Percentiles rank a stretch among this genome's conserved stretches.
Conservation (phyloP, 1,140 invertebrate genomes). For the Olivierus martensii region DNA sequence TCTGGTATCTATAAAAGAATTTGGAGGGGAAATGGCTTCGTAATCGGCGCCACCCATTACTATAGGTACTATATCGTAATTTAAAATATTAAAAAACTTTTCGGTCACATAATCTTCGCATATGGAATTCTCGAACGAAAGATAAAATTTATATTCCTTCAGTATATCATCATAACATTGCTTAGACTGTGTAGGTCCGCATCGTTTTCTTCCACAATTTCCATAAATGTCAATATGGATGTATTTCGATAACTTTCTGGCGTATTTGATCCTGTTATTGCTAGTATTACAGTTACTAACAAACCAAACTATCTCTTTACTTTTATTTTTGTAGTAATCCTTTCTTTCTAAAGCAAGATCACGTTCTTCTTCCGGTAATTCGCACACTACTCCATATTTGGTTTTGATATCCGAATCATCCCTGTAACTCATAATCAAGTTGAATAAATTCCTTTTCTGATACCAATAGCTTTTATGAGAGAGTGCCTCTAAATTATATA, state of each 20-base stretch:
- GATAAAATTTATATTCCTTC: slow-evolving; percentile 27
- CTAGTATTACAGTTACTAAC: slow-evolving; percentile 33
- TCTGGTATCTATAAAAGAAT: slow-evolving; percentile 16
- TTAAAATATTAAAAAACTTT: slow-evolving; percentile 23
- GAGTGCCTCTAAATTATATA: slow-evolving; percentile 23
- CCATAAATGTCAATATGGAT: slow-evolving; percentile 38
- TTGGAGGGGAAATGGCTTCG: slow-evolving; percentile 7
- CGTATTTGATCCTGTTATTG: slow-evolving; percentile 30
- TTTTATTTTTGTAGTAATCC: slow-evolving; percentile 21
- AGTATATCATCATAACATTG: slow-evolving; percentile 17
- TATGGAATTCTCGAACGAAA: slow-evolving; percentile 30
- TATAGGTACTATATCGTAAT: slow-evolving; percentile 29
- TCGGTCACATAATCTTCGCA: slow-evolving; percentile 30
- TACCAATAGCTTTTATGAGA: neutral
- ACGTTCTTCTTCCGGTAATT: too few species aligned
- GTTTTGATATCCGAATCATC: slow-evolving; percentile 27
- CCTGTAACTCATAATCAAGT: slow-evolving; percentile 38
- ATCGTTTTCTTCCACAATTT: slow-evolving; percentile 29
- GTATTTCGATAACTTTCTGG: slow-evolving; percentile 28
- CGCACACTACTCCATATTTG: slow-evolving; percentile 23
- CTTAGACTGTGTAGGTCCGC: slow-evolving; percentile 13
- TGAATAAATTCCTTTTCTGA: slow-evolving; percentile 23
- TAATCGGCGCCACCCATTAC: slow-evolving; percentile 30
- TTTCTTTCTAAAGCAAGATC: neutral
- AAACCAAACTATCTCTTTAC: slow-evolving; percentile 33